Conservation (phyloP, 2,797 vertebrate species). For the Holocentrus rufus region DNA sequence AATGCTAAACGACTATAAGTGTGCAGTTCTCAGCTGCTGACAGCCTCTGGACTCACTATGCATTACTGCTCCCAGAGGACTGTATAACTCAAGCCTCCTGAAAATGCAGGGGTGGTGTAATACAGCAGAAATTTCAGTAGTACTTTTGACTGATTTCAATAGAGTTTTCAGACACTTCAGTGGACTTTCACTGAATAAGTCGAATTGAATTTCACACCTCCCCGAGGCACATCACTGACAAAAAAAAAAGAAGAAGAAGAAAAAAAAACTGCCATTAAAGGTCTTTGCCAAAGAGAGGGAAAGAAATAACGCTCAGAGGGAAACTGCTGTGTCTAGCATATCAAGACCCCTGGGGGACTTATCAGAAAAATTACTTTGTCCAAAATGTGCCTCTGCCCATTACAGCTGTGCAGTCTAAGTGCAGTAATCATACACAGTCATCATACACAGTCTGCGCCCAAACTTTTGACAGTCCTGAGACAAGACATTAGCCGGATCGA, state of each 20-base stretch:
- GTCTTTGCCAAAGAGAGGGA: neutral
- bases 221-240: neutral
- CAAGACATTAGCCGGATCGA: slow-evolving; percentile 67
- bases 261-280: slow-evolving; percentile 6
- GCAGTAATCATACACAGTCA: slow-evolving; percentile 40
- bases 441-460: slow-evolving; percentile 18
- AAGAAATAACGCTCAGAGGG: neutral
- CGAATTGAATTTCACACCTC: neutral
- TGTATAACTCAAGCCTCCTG: neutral
- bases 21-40: slow-evolving; percentile 10
- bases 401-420: slow-evolving; percentile 57
- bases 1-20: slow-evolving; percentile 15
- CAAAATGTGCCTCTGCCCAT: slow-evolving; percentile 52
- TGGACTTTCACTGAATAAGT: neutral
- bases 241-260: neutral
- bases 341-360: slow-evolving; percentile 1
- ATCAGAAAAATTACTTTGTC: slow-evolving; percentile 17
- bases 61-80: neutral
- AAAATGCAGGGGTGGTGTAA: neutral
- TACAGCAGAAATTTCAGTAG: neutral
- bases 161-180: neutral
- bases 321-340: slow-evolving; percentile 28
- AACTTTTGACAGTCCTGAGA: slow-evolving; percentile 39
- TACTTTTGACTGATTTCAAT: neutral
- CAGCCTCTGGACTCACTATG: slow-evolving; percentile 1